phyloP scores from a whole-genome alignment of 1,140 invertebrate species.

The Ceratitis capitata region DNA sequence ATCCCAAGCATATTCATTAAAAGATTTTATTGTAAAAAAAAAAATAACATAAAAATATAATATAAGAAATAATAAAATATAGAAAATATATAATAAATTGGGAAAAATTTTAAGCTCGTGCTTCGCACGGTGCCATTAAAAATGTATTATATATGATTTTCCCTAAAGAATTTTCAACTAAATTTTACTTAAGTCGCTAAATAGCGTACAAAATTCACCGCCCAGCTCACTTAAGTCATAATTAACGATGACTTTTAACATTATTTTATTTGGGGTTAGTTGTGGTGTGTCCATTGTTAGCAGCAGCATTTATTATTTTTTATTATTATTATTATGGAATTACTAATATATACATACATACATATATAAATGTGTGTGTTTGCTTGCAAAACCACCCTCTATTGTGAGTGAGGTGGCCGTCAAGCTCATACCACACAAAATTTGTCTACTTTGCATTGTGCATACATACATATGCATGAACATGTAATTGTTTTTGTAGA shows the following conservation, averaged over 20 bases:
- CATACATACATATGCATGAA: neutral
- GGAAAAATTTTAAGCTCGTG: too few species aligned
- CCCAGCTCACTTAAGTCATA: neutral
- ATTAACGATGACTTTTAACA: slow-evolving; percentile 1
- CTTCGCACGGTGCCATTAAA: neutral
- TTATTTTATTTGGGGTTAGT: neutral
- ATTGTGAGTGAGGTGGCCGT: neutral
- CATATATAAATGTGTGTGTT: neutral
- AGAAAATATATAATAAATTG: neutral
- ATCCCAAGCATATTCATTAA: too few species aligned
- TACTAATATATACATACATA: neutral
- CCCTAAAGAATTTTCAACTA: neutral
- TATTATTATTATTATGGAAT: neutral
- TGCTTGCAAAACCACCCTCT: neutral
- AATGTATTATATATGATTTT: neutral
- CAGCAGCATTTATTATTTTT: neutral
- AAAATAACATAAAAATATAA: neutral
- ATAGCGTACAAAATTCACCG: neutral
- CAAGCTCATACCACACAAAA: neutral
- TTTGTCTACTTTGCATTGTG: neutral
- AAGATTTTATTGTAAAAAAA: too few species aligned
- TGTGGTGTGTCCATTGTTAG: neutral
- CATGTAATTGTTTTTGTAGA: neutral
- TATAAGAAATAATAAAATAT: too few species aligned
- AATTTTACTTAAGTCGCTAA: neutral